Evolutionary conservation across 2,113 vertebrate species (phyloP).

Genomic region (Cnemophilus loriae): DNA sequence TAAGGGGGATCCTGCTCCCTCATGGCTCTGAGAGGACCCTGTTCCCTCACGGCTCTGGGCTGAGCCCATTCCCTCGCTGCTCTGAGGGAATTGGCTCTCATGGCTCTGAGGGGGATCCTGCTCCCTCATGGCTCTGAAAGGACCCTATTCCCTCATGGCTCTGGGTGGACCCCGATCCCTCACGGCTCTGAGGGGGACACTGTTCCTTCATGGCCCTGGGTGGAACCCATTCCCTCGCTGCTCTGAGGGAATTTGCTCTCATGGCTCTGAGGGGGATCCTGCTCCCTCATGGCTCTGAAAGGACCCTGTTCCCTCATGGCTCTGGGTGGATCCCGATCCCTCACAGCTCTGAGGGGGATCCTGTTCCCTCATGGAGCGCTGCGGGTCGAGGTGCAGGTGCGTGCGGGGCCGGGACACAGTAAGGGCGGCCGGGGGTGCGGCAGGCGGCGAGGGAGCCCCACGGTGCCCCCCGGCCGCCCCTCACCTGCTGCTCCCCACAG

Average conservation of each 20-base stretch:
- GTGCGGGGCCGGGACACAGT: accelerated
- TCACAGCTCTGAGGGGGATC: accelerated
- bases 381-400: neutral
- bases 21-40: neutral
- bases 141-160: accelerated
- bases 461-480: accelerated
- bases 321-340: neutral
- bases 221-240: accelerated
- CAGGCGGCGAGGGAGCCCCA: accelerated
- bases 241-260: neutral
- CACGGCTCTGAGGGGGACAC: no score
- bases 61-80: accelerated
- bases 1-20: neutral
- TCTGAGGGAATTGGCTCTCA: neutral
- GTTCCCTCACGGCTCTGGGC: no score
- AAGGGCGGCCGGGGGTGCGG: neutral
- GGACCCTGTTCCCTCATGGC: no score
- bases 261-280: no score
- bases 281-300: neutral
- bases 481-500: accelerated
- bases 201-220: no score
- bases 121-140: neutral
- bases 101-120: accelerated
- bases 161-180: neutral
- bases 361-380: no score